These are phyloP conservation scores for Empidonax alnorum DNA, from an alignment of 2,113 vertebrate genomes.

Conservation along the genomic window DNA sequence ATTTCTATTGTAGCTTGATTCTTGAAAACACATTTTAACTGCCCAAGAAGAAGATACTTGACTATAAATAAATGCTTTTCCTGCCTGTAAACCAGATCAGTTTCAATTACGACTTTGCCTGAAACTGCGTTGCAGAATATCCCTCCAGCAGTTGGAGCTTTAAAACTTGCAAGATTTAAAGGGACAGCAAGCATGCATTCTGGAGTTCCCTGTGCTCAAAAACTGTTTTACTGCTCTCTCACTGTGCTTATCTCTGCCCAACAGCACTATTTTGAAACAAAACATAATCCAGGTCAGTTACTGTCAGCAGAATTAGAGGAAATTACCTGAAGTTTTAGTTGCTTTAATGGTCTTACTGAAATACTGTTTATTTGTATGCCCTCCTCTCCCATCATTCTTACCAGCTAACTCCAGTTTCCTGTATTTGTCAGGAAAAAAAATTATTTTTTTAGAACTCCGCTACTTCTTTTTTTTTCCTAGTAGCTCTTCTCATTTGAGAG, in stretches of 20 bases:
- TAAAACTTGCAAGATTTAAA: constrained; percentile 24
- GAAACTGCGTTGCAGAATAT: not conserved
- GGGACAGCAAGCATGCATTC: not conserved
- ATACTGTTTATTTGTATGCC: not conserved
- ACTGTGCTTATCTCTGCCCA: constrained; percentile 17
- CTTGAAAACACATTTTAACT: constrained; percentile 33
- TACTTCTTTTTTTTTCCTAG: not conserved
- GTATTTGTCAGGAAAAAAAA: constrained; percentile 19
- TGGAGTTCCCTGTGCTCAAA: not conserved
- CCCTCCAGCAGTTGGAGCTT: not conserved
- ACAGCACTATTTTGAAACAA: constrained; percentile 46
- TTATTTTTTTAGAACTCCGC: not conserved
- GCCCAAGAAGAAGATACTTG: not conserved
- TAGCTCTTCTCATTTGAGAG: not conserved
- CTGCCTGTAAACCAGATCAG: constrained; percentile 20
- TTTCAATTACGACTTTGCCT: constrained; percentile 38
- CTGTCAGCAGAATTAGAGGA: constrained; percentile 44
- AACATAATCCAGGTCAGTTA: constrained; percentile 38
- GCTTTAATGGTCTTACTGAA: constrained; percentile 9
- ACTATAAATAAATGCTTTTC: constrained; percentile 36
- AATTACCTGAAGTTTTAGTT: constrained; percentile 54
- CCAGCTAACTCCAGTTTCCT: constrained; percentile 5
- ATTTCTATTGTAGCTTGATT: constrained; percentile 27
- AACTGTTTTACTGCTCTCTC: not conserved
- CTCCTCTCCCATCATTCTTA: not conserved